Conservation (phyloP, 2,888 invertebrate species). For the Fissipunctia ypsillon region DNA sequence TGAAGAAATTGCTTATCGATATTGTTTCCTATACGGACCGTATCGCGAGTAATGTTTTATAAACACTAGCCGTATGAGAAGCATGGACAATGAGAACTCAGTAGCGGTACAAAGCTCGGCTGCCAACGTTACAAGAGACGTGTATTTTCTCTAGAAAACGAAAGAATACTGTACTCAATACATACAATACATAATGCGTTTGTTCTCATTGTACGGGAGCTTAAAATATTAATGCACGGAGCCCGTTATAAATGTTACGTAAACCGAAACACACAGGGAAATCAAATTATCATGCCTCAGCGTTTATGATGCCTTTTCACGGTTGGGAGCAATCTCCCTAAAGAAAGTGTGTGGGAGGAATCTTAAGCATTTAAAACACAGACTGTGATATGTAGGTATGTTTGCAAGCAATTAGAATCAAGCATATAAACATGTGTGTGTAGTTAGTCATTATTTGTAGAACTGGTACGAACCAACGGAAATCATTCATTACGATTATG, state of each 20-base stretch:
- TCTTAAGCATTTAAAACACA: conserved; percentile 7
- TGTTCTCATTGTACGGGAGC: conserved; percentile 54
- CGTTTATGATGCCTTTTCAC: conserved; percentile 40
- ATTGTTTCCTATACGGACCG: conserved; percentile 71
- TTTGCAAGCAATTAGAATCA: conserved; percentile 32
- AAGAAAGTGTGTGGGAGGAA: conserved; percentile 14
- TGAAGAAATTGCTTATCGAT: conserved; percentile 75
- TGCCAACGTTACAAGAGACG: conserved; percentile 17
- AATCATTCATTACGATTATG: conserved; percentile 32
- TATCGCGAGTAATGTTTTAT: conserved; percentile 74
- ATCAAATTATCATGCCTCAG: conserved; percentile 40
- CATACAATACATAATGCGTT: conserved; percentile 25
- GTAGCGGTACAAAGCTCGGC: conserved; percentile 52
- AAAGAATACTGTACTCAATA: conserved; percentile 44
- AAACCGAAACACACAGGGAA: conserved; percentile 36
- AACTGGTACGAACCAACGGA: conserved; percentile 36
- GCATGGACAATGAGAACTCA: conserved; percentile 60
- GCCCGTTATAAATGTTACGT: conserved; percentile 38
- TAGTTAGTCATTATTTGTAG: conserved; percentile 37
- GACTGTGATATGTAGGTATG: conserved; percentile 11
- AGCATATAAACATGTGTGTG: conserved; percentile 13
- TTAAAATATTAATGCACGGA: conserved; percentile 59
- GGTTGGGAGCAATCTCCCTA: conserved; percentile 2
- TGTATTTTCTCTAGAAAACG: conserved; percentile 49
- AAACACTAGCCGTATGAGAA: conserved; percentile 71